Base-by-base conservation (phyloP, 2,113 vertebrate genomes). In the Synchiropus splendidus region DNA sequence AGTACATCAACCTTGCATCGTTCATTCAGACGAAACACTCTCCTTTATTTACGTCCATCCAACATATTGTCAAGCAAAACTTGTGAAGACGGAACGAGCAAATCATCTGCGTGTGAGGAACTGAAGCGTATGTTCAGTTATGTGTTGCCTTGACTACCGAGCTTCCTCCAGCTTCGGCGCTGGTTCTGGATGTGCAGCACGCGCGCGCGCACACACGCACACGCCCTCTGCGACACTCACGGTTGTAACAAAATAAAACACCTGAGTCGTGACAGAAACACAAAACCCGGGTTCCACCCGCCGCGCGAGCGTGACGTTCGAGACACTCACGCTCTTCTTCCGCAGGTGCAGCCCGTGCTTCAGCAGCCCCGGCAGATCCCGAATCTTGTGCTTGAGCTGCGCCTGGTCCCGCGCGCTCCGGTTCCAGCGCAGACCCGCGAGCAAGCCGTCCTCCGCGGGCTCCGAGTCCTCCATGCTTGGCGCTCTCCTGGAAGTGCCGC, bases 341-440 rank as follows among this genome's bases (percentile, higher is more conserved):
- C 91, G 85, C 87, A 95, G 82, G 67, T 92, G 91, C 59, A 95
- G 86, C 37, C 92, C 91, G 82, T 91, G 92, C 60, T 92, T 89
- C 48, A 95, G 85, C 46, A 93, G 76, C 32, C 91, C 88, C 2
- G 93, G 93, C 64, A 97, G 84, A 52, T 95, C 92, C 76, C 83
- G 74, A 61, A 97, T 91, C 80, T 91, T 90, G 68, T 94, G 92
- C 68, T 90, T 90, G 56, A 89, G 87, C 78, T 92, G 90, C 48
- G 86, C 86, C 56, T 91, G 89, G 53, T 85, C 86, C 33, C 86
- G 78, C 33, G 85, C 80, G 67, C 85, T 85, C 60, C 84, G 69
- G 83, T 82, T 88, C 85, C 86, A 88, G 6, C 82, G 64, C 74
- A 84, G 76, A 44, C 82, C 78, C 51, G 81, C 77, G 58, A 88